phyloP scores from a whole-genome alignment of 2,797 vertebrate genomes.

The Champsocephalus esox region DNA sequence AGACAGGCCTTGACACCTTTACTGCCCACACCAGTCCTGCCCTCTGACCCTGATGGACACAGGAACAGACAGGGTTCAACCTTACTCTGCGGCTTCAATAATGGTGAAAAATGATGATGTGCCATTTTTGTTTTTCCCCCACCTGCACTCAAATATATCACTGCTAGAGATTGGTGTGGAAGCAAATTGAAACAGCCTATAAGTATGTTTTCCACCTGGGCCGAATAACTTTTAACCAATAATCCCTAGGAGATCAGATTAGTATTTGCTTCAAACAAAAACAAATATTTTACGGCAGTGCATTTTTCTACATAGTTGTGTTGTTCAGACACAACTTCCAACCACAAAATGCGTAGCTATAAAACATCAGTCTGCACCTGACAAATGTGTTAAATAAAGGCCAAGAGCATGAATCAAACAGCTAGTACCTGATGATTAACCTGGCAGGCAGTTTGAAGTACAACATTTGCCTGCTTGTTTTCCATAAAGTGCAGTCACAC shows the following conservation, averaged over 20 bases:
- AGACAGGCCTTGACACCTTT: conserved; percentile 67
- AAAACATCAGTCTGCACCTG: conserved; percentile 77
- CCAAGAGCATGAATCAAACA: conserved; percentile 77
- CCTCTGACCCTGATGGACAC: conserved; percentile 32
- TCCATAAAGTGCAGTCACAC: conserved; percentile 17
- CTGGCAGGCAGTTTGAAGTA: conserved; percentile 59
- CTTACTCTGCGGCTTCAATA: neutral
- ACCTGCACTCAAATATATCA: neutral
- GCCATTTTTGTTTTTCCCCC: conserved; percentile 1
- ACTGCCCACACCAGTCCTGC: conserved; percentile 42
- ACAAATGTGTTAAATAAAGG: conserved; percentile 78
- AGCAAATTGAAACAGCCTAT: conserved; percentile 48
- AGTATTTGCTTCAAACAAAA: conserved; percentile 67
- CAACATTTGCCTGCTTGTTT: conserved; percentile 47
- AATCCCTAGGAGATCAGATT: conserved; percentile 11
- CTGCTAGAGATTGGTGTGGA: conserved; percentile 6
- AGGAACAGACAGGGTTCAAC: conserved; percentile 22
- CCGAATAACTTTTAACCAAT: conserved; percentile 32
- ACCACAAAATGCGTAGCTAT: conserved; percentile 80
- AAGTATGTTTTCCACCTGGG: conserved; percentile 42
- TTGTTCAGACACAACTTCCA: conserved; percentile 71
- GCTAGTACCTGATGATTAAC: conserved; percentile 78
- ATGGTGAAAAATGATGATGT: conserved; percentile 17
- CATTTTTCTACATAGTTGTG: conserved; percentile 75
- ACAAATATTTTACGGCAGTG: conserved; percentile 59